Conservation (phyloP, 1,140 invertebrate species). For the Drepana arcuata region DNA sequence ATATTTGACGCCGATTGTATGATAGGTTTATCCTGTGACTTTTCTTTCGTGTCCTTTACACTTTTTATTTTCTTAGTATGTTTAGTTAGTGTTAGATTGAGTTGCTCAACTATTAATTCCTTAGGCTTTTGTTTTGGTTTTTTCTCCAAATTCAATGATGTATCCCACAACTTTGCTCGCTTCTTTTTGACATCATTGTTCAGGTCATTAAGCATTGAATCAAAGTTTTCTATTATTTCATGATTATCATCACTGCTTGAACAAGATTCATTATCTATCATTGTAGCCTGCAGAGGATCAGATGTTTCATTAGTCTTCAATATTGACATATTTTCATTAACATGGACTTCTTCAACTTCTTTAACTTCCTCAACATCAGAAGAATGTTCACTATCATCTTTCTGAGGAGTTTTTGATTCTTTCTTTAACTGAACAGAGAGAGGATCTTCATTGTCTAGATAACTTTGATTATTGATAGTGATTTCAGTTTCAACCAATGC, state of each 20-base stretch:
- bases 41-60: conserved; percentile 1
- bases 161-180: conserved; percentile 31
- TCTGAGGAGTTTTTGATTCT: conserved; percentile 40
- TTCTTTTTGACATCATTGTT: conserved; percentile 22
- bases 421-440: conserved; percentile 27
- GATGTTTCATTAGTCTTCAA: conserved; percentile 14
- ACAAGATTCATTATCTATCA: conserved; percentile 17
- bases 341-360: conserved; percentile 20
- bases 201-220: conserved; percentile 36
- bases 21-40: conserved; percentile 4
- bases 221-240: conserved; percentile 47
- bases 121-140: conserved; percentile 28
- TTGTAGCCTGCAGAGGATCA: conserved; percentile 34
- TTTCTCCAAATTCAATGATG: conserved; percentile 35
- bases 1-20: not conserved
- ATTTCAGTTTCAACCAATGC: conserved; percentile 45
- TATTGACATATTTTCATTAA: conserved; percentile 19
- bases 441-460: conserved; percentile 26
- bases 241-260: conserved; percentile 37
- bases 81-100: conserved; percentile 51
- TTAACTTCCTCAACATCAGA: conserved; percentile 22
- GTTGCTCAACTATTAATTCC: conserved; percentile 35
- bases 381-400: conserved; percentile 22
- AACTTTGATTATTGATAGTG: conserved; percentile 25
- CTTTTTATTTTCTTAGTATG: conserved; percentile 17